Evolutionary conservation across 2,113 vertebrate species (phyloP).

Genomic region (Bungarus multicinctus): DNA sequence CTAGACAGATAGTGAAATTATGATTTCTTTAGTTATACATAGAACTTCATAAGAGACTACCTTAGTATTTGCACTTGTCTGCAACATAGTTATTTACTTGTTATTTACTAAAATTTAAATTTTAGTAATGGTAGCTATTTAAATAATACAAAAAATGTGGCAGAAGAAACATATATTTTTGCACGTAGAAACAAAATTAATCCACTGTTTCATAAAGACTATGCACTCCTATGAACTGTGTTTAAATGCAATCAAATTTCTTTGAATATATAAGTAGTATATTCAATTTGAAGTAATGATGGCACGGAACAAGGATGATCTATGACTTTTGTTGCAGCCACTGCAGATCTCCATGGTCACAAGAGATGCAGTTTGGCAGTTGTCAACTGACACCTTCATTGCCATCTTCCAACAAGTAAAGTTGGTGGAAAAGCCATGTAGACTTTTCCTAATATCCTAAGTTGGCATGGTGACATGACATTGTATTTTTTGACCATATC

Average conservation of each 20-base stretch:
- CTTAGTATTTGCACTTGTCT: constrained; percentile 17
- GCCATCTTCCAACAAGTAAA: background rate
- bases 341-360: background rate
- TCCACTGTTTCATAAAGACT: background rate
- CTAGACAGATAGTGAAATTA: constrained; percentile 57
- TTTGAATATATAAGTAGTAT: background rate
- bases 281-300: background rate
- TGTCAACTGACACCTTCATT: background rate
- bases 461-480: background rate
- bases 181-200: background rate
- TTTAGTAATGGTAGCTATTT: background rate
- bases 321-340: background rate
- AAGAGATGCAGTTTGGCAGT: background rate
- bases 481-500: background rate
- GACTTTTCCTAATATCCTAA: background rate
- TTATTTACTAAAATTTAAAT: background rate
- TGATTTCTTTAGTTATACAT: constrained; percentile 32
- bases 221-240: background rate
- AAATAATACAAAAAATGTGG: background rate
- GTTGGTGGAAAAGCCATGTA: background rate
- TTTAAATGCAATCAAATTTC: background rate
- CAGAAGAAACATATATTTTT: background rate
- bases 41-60: constrained; percentile 41
- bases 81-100: background rate
- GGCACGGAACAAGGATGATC: background rate